Conservation (phyloP, 2,888 invertebrate genomes). For the Apomyelois bistriatella region DNA sequence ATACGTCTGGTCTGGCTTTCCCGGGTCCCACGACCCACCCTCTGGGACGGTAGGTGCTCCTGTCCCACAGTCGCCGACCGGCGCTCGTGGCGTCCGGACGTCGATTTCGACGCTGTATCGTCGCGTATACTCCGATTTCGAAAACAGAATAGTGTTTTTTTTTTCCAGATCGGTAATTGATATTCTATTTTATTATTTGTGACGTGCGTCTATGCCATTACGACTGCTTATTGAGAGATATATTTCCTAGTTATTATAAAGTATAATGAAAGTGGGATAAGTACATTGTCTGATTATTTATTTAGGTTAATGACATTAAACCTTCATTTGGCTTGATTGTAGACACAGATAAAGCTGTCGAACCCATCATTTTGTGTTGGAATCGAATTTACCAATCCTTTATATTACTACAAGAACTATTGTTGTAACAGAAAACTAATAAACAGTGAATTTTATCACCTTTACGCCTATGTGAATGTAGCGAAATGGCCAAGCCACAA, state of each 20-base stretch:
- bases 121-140: not conserved
- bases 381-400: too few relatives aligned
- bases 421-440: too few relatives aligned
- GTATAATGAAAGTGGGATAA: not conserved
- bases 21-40: not conserved
- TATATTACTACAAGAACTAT: too few relatives aligned
- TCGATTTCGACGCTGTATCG: constrained; percentile 8
- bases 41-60: not conserved
- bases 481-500: too few relatives aligned
- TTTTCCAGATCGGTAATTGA: not conserved
- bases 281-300: not conserved
- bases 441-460: too few relatives aligned
- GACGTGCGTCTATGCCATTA: not conserved
- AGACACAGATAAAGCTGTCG: not conserved
- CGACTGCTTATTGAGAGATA: too few relatives aligned
- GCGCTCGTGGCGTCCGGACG: constrained; percentile 35
- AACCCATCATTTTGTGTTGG: not conserved
- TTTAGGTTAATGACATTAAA: not conserved
- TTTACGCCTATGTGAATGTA: too few relatives aligned
- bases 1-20: constrained; percentile 13
- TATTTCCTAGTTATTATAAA: too few relatives aligned
- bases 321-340: not conserved
- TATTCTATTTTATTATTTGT: not conserved
- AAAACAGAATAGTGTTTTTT: not conserved
- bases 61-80: constrained; percentile 33